phyloP scores from a whole-genome alignment of 2,888 invertebrate species.

The Polylopha cassiicola region DNA sequence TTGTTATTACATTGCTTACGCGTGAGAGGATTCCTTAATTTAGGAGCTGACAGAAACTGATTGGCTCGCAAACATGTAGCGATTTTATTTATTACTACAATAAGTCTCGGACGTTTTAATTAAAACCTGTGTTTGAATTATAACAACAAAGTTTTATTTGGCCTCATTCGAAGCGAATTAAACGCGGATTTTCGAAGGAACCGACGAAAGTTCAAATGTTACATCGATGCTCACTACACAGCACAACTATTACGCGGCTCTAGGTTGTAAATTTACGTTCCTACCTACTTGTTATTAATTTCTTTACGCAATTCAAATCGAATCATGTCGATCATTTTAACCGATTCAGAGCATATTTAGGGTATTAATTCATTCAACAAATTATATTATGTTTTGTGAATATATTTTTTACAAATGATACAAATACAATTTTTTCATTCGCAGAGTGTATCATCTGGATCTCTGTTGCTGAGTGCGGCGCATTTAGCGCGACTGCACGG shows the following conservation, averaged over 20 bases:
- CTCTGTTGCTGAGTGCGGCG: conserved; percentile 86
- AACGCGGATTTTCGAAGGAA: conserved; percentile 9
- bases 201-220: conserved; percentile 3
- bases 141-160: conserved; percentile 2
- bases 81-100: conserved; percentile 26
- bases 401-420: too few relatives aligned
- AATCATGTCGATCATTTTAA: conserved; percentile 19
- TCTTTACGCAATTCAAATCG: conserved; percentile 21
- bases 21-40: conserved; percentile 27
- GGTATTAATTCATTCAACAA: too few relatives aligned
- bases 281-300: conserved; percentile 11
- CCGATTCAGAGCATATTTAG: conserved; percentile 1
- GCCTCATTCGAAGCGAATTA: conserved; percentile 11
- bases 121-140: conserved; percentile 11
- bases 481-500: conserved; percentile 80
- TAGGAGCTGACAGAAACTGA: conserved; percentile 25
- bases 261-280: too few relatives aligned
- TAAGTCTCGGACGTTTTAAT: conserved; percentile 16
- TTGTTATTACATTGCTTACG: conserved; percentile 34
- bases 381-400: too few relatives aligned
- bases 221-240: conserved; percentile 4
- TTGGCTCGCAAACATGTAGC: conserved; percentile 22
- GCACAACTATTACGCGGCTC: too few relatives aligned
- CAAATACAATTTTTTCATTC: conserved; percentile 40
- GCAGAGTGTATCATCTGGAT: conserved; percentile 89